phyloP scores from a whole-genome alignment of 92 coral and sea anemone genomes.

The Virgularia gustaviana region DNA sequence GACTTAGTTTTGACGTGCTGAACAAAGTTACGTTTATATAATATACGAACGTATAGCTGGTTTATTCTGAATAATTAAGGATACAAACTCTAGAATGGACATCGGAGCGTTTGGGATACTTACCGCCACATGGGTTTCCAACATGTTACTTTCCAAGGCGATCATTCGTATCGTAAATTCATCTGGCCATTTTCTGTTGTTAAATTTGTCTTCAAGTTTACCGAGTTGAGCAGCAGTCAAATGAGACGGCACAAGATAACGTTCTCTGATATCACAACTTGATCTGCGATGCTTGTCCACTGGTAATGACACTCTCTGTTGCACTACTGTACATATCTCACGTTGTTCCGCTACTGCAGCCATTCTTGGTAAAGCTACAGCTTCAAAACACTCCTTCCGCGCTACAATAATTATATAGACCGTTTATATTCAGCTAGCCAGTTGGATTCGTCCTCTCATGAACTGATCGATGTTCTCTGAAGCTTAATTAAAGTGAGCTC shows the following conservation, averaged over 20 bases:
- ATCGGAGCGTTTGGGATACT: no score
- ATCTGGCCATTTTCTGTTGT: constrained; percentile 80
- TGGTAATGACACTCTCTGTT: constrained; percentile 1
- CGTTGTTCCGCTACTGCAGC: neutral
- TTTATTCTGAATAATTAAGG: no score
- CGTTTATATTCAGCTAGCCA: no score
- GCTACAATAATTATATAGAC: no score
- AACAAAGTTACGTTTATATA: no score
- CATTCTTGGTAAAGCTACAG: constrained; percentile 8
- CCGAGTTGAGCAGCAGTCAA: constrained; percentile 70
- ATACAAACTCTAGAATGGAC: no score
- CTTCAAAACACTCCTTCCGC: no score
- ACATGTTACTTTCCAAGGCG: constrained; percentile 75
- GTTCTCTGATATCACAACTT: constrained; percentile 20
- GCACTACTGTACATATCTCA: neutral
- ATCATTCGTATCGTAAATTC: constrained; percentile 59
- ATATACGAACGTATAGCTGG: no score
- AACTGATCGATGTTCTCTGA: no score
- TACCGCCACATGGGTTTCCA: constrained; percentile 66
- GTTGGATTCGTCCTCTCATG: no score
- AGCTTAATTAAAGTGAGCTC: no score
- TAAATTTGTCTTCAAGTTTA: constrained; percentile 70
- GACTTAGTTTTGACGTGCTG: no score
- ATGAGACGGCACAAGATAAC: constrained; percentile 62
- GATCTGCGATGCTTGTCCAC: constrained; percentile 24